Evolutionary conservation across 1,140 invertebrate genomes (phyloP), one percentile per base, ranked within the genome.

Genomic region (Meloidogyne floridensis): DNA sequence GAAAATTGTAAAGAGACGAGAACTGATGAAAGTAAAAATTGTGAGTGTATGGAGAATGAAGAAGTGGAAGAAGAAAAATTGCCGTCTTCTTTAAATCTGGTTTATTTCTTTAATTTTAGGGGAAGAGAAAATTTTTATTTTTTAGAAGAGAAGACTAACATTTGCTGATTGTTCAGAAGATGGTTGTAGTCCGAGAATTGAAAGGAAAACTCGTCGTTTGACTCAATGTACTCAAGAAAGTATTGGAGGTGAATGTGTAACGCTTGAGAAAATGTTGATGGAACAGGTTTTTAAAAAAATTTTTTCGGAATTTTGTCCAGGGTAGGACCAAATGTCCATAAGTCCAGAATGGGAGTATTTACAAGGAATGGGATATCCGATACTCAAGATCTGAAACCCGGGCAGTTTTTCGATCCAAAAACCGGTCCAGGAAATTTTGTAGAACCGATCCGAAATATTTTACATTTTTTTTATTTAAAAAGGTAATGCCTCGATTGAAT

Each of bases 401-500:
- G 32, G 32, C 32, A 32, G 32, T 32, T 32, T 32, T 32, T 32
- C 32, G 32, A 32, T 32, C 32, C 32, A 32, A 32, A 2, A 32
- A 32, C 32, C 32, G 32, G 32, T 32, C 32, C 32, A 32, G 32
- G 32, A 32, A 32, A 32, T 32, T 32, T 32, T 32, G 32, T 32
- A 32, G 32, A 32, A 32, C 32, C 32, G 32, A 32, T 32, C 32
- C 32, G 32, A 32, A 32, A 32, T 32, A 32, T 32, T 32, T 32
- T 32, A 32, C 32, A 32, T 32, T 32, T 32, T 32, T 32, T 32
- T 32, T 32, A 32, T 32, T 32, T 32, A 32, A 32, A 59, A 81
- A 90, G 43, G 56, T 88, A 11, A 89, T 88, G 72, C 80, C 85
- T 15, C 84, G 83, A n/a, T 18, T 81, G 6, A 80, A 51, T 69